A percentile compares a stretch with the other conserved stretches of the same genome.
Evolutionary conservation across 2,113 vertebrate genomes (phyloP).

Genomic region (Mesitornis unicolor): DNA sequence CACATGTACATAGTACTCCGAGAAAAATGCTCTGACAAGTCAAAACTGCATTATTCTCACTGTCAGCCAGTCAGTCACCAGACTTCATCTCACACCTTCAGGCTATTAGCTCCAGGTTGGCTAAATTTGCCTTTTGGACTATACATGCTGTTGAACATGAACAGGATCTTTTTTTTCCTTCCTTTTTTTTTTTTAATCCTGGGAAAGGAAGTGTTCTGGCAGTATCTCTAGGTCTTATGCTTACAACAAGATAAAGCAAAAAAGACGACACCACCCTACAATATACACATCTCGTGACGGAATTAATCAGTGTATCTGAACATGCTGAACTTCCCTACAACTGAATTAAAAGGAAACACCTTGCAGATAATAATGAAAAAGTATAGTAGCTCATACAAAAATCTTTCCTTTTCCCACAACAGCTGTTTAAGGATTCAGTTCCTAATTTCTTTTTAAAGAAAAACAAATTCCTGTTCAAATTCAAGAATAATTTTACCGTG

Average conservation of each 20-base stretch:
- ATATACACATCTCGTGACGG: slow-evolving; percentile 23
- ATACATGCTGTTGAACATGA: neutral
- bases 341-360: slow-evolving; percentile 75
- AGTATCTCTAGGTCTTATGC: slow-evolving; percentile 34
- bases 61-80: neutral
- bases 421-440: slow-evolving; percentile 4
- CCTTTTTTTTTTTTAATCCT: neutral
- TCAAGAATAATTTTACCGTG: neutral
- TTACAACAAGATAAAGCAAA: slow-evolving; percentile 64
- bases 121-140: neutral
- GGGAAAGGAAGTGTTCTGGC: slow-evolving; percentile 67
- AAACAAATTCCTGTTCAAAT: neutral
- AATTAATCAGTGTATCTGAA: slow-evolving; percentile 66
- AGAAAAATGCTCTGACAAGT: neutral
- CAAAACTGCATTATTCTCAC: neutral
- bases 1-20: neutral
- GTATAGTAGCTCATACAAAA: slow-evolving; percentile 35
- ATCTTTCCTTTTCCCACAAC: slow-evolving; percentile 42
- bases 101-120: neutral
- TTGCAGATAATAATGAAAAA: slow-evolving; percentile 70
- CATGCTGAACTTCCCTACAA: slow-evolving; percentile 67
- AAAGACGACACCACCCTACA: slow-evolving; percentile 50
- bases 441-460: neutral
- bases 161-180: neutral
- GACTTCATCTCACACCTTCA: slow-evolving; percentile 17